phyloP scores from a whole-genome alignment of 2,888 invertebrate species.

The Scaptomyza cyrtandrae region DNA sequence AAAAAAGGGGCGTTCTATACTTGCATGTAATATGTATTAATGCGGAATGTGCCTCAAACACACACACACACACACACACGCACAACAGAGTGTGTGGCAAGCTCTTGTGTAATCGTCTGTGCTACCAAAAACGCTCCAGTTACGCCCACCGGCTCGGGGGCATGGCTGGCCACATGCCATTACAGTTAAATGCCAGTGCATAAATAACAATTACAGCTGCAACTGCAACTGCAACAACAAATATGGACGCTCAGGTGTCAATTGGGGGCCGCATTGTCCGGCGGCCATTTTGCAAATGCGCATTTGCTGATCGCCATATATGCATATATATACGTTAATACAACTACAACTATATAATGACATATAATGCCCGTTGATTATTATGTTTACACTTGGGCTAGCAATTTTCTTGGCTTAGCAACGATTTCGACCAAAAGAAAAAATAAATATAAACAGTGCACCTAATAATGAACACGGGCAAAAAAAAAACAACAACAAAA shows the following conservation, averaged over 20 bases:
- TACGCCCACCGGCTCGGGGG: conserved; percentile 68
- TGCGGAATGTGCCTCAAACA: conserved; percentile 23
- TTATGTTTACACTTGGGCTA: conserved; percentile 73
- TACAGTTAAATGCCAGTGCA: conserved; percentile 79
- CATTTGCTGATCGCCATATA: conserved; percentile 62
- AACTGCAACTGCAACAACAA: conserved; percentile 41
- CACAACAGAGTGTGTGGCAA: no score
- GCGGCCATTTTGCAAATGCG: conserved; percentile 70
- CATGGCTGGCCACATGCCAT: conserved; percentile 69
- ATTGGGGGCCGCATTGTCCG: conserved; percentile 71
- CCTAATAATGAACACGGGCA: conserved; percentile 63
- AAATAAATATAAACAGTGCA: conserved; percentile 9
- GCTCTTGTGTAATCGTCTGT: conserved; percentile 65
- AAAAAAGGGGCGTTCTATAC: conserved; percentile 19
- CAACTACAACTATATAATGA: conserved; percentile 24
- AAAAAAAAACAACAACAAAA: conserved; percentile 14
- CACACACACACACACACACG: no score
- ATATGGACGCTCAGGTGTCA: conserved; percentile 71
- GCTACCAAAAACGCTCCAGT: conserved; percentile 68
- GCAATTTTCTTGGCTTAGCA: conserved; percentile 42
- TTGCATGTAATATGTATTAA: conserved; percentile 31
- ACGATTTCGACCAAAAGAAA: conserved; percentile 38
- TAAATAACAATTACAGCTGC: conserved; percentile 79
- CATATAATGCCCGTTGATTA: conserved; percentile 73
- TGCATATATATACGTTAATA: background rate